These are phyloP conservation scores for Trichechus manatus DNA, from an alignment of 2,113 vertebrate species.

Conservation along the genomic window DNA sequence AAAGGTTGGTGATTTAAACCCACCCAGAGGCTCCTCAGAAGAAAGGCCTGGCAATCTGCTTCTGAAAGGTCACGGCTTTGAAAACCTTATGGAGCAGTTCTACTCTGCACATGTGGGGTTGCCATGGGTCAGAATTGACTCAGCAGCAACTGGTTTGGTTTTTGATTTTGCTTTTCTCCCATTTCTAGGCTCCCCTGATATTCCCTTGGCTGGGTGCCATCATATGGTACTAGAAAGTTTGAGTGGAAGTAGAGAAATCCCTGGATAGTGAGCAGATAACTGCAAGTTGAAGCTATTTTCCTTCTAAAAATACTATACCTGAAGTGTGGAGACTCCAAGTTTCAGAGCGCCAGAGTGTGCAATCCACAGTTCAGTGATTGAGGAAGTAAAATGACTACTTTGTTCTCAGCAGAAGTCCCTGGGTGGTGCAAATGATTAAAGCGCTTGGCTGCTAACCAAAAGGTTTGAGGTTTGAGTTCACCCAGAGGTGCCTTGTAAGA, in stretches of 20 bases:
- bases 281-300: neutral
- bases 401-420: neutral
- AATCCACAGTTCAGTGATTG: neutral
- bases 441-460: too few relatives aligned
- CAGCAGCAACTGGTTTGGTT: too few relatives aligned
- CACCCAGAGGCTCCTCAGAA: too few relatives aligned
- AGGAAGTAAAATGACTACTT: neutral
- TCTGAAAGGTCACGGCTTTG: too few relatives aligned
- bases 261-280: neutral
- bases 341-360: neutral
- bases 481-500: too few relatives aligned
- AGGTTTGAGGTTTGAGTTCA: too few relatives aligned
- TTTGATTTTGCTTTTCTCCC: neutral
- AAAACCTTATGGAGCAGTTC: too few relatives aligned
- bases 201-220: neutral
- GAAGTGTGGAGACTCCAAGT: neutral
- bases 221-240: neutral
- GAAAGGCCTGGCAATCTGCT: too few relatives aligned
- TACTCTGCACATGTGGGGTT: too few relatives aligned
- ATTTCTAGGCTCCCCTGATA: neutral
- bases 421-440: too few relatives aligned
- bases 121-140: too few relatives aligned
- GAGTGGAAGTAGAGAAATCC: neutral
- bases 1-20: too few relatives aligned
- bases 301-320: neutral